Conservation (phyloP, 2,797 vertebrate species). For the Antennarius maculatus region DNA sequence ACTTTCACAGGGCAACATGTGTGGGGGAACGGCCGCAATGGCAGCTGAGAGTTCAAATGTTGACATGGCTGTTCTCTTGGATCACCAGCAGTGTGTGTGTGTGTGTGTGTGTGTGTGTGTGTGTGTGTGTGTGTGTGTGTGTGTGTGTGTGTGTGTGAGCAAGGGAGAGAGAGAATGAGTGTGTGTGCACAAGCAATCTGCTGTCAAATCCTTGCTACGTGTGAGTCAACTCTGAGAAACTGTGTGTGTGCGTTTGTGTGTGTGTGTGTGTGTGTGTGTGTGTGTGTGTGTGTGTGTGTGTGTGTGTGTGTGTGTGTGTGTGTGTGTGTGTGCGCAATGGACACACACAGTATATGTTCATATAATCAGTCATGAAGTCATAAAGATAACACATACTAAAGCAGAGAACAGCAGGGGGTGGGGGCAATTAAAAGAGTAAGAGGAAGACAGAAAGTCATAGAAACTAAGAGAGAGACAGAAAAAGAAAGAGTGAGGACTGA, state of each 20-base stretch:
- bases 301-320: conserved; percentile 18
- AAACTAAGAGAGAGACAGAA: conserved; percentile 15
- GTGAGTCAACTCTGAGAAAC: conserved; percentile 8
- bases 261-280: too few species aligned
- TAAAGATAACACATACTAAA: conserved; percentile 10
- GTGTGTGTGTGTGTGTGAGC: conserved; percentile 1
- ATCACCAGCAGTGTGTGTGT: conserved; percentile 38
- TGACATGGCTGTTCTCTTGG: conserved; percentile 55
- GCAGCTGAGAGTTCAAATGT: conserved; percentile 55
- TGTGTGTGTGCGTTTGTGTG: conserved; percentile 18
- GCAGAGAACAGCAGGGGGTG: conserved; percentile 5
- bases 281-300: conserved; percentile 19
- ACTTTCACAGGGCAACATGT: conserved; percentile 41
- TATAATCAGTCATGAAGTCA: conserved; percentile 3
- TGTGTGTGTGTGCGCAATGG: conserved; percentile 6
- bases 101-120: background rate
- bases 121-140: background rate
- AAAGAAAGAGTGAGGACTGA: conserved; percentile 27
- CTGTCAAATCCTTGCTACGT: background rate
- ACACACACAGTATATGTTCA: conserved; percentile 1
- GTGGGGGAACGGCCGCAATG: conserved; percentile 9
- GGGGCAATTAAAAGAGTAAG: conserved; percentile 13
- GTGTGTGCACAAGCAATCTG: background rate
- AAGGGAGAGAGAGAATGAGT: background rate
- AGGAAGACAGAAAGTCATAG: conserved; percentile 45